Base-by-base conservation (phyloP, 2,888 invertebrate genomes). In the Andrena praecox region DNA sequence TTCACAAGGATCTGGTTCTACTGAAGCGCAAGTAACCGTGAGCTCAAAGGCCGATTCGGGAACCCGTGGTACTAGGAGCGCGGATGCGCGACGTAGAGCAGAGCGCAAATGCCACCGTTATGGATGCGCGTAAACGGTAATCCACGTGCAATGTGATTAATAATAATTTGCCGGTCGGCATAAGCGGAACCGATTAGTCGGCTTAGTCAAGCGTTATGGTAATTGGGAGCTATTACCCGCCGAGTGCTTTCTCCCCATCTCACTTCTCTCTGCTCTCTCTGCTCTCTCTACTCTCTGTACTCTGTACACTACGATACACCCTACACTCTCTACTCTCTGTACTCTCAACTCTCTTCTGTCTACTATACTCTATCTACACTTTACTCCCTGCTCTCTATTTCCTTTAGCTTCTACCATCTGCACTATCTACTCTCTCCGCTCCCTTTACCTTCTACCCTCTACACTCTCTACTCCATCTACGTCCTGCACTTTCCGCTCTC, bases 131-230 rank as follows among this genome's bases (percentile, higher is more conserved):
- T 85, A 88, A 86, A 88, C 88, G 88, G 85, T 90, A 90, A 91
- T 90, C 91, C 87, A 83, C 84, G 87, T 84, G 87, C 90, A 87
- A 90, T 84, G 90, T 88, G 91, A 91, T 92, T 92, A 91, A 92
- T 92, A 92, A 92, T 92, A 92, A 92, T 92, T 92, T 91, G 90
- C 90, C 90, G 91, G 87, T 89, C 90, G 89, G 89, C 91, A 91
- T 90, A 90, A 92, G 89, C 91, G 90, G 89, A 91, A 91, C 87
- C 91, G 92, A 92, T 92, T 91, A 92, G 90, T 82, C 86, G 89
- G 92, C 90, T 91, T 89, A 91, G 89, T 88, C 88, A 86, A 89
- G 90, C 91, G 91, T 91, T 91, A 91, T 91, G 91, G 91, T 90
- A 91, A 91, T 91, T 89, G 90, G 87, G 81, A 90, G 88, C 89